Evolutionary conservation across 2,888 invertebrate genomes (phyloP).

Genomic region (Amiota mariae): DNA sequence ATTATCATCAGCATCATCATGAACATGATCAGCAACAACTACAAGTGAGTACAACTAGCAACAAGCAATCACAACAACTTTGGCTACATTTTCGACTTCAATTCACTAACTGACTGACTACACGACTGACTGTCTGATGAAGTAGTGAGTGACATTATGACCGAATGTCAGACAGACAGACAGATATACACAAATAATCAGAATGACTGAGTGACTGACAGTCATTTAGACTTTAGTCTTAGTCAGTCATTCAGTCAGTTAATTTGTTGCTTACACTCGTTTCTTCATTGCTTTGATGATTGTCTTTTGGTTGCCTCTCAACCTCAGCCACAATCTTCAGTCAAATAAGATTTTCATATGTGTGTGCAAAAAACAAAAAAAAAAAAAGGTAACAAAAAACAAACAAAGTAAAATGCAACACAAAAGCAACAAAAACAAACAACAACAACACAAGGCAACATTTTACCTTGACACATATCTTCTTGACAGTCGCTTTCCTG

Average conservation of each 20-base stretch:
- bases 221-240: constrained; percentile 13
- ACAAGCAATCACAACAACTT: constrained; percentile 36
- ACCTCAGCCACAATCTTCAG: too few relatives aligned
- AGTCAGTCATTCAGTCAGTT: constrained; percentile 4
- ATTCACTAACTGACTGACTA: constrained; percentile 5
- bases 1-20: constrained; percentile 33
- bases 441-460: constrained; percentile 38
- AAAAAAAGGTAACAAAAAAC: constrained; percentile 2
- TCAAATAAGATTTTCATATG: too few relatives aligned
- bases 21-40: constrained; percentile 29
- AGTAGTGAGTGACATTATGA: too few relatives aligned
- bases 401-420: neutral
- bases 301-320: neutral
- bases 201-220: constrained; percentile 14
- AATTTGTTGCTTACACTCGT: constrained; percentile 1
- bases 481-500: constrained; percentile 48
- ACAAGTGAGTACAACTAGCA: constrained; percentile 17
- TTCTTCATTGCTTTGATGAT: constrained; percentile 12
- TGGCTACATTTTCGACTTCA: constrained; percentile 44
- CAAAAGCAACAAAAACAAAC: constrained; percentile 1
- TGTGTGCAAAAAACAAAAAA: neutral
- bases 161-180: constrained; percentile 2
- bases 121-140: constrained; percentile 2
- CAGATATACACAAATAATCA: neutral
- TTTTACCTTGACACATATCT: constrained; percentile 62